These are phyloP conservation scores for Melieria omissa DNA, from an alignment of 2,888 invertebrate species.

Conservation along the genomic window DNA sequence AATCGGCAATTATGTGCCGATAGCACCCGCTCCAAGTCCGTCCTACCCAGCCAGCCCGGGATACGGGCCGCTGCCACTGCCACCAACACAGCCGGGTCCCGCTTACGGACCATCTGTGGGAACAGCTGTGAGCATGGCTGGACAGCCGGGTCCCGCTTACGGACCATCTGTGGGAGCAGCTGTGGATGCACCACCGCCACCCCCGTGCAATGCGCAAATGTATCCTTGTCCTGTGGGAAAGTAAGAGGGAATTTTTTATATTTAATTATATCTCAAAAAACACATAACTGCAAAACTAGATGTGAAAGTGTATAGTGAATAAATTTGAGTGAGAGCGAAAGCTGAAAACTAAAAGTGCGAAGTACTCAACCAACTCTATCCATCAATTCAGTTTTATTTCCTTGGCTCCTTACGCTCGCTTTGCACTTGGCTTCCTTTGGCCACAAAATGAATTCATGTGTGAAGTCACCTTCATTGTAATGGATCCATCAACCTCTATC, in stretches of 20 bases:
- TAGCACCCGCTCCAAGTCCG: not conserved
- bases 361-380: too few relatives aligned
- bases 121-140: not conserved
- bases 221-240: too few relatives aligned
- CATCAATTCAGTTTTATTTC: too few relatives aligned
- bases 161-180: not conserved
- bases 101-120: not conserved
- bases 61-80: conserved; percentile 17
- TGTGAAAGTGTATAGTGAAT: too few relatives aligned
- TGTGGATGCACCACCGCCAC: not conserved
- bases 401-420: too few relatives aligned
- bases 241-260: too few relatives aligned
- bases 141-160: too few relatives aligned
- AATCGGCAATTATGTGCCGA: not conserved
- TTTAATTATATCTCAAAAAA: too few relatives aligned
- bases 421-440: too few relatives aligned
- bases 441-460: not conserved
- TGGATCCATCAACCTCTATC: conserved; percentile 22
- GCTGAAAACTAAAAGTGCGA: too few relatives aligned
- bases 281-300: too few relatives aligned
- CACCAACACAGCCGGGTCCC: conserved; percentile 1
- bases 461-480: conserved; percentile 1
- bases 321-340: too few relatives aligned
- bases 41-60: conserved; percentile 7
- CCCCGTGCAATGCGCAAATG: not conserved